phyloP scores from a whole-genome alignment of 2,113 vertebrate genomes.

The Phrynosoma platyrhinos region DNA sequence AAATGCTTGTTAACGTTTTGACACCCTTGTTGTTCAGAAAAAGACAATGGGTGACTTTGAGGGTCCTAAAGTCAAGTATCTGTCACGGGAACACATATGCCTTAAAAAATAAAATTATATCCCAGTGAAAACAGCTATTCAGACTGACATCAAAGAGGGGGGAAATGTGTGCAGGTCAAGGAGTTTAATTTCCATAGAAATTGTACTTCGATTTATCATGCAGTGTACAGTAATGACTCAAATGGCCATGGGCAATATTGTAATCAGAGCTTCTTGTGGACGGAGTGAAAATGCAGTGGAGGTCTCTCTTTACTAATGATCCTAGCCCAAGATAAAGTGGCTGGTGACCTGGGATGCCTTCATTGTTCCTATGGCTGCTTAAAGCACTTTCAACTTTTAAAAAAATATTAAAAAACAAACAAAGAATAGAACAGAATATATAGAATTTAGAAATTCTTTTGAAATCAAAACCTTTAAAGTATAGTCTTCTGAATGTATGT shows the following conservation, averaged over 20 bases:
- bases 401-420: background rate
- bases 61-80: constrained; percentile 15
- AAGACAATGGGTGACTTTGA: constrained; percentile 48
- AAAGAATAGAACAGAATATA: background rate
- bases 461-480: background rate
- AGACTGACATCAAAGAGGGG: constrained; percentile 70
- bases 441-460: background rate
- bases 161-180: constrained; percentile 66
- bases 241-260: constrained; percentile 71
- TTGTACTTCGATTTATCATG: constrained; percentile 69
- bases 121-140: constrained; percentile 73
- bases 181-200: constrained; percentile 75
- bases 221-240: constrained; percentile 63
- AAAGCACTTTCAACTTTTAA: background rate
- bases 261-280: constrained; percentile 53
- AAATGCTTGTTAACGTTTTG: background rate
- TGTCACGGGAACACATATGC: constrained; percentile 61
- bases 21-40: constrained; percentile 18
- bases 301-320: constrained; percentile 31
- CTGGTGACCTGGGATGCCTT: background rate
- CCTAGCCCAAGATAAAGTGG: constrained; percentile 15
- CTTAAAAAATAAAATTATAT: constrained; percentile 56
- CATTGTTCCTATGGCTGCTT: background rate
- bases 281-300: constrained; percentile 49
- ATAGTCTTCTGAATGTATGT: accelerated